Base-by-base conservation (phyloP, 2,888 invertebrate genomes). In the Drosophila maculinotata region DNA sequence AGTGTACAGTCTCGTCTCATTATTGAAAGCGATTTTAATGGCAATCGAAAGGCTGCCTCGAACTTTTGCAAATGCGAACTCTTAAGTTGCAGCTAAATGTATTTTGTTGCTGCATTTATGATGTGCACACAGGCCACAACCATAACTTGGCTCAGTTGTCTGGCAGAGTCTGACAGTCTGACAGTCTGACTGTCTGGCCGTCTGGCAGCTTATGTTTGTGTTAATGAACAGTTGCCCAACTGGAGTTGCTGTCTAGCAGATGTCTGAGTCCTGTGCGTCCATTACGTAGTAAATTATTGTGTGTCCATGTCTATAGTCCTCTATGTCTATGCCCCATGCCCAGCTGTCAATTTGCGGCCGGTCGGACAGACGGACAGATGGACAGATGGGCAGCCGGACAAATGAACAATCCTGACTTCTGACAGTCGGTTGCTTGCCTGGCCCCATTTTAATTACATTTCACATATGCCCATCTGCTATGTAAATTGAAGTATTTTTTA, bases 241-340 rank as follows among this genome's bases (percentile, higher is more conserved):
- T 59, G 48, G 31, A 58, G 39, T 54, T 47, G 33, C 51, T 80
- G 81, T 87, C 84, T 87, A 49, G 62, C 69, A 62, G 76, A 49
- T 80, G 73, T 76, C 65, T 72, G 59, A 66, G 49, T 47, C 12
- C 36, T 57, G 67, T 79, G 66, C 71, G 72, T 77, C 80, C 81
- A 81, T 81, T 87, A 84, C 66, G 78, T 77, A 77, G 82, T 87
- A 81, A 87, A 81, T 81, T 84, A 87, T 80, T 80, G 80, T 87
- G 78, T 80, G 79, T 65, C 56, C 49, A 53, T 68, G 58, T 51
- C 64, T 41, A 54, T 59, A 41, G 42, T n/a, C 15, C 7, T 33
- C 53, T 48, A 47, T 56, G 30, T n/a, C 17, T 10, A n/a, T 38
- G 20, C 8, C 48, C 53, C 59, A 15, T 49, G 41, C 36, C 31